These are phyloP conservation scores for Lagopus leucura DNA, from an alignment of 2,113 vertebrate genomes.

Conservation along the genomic window DNA sequence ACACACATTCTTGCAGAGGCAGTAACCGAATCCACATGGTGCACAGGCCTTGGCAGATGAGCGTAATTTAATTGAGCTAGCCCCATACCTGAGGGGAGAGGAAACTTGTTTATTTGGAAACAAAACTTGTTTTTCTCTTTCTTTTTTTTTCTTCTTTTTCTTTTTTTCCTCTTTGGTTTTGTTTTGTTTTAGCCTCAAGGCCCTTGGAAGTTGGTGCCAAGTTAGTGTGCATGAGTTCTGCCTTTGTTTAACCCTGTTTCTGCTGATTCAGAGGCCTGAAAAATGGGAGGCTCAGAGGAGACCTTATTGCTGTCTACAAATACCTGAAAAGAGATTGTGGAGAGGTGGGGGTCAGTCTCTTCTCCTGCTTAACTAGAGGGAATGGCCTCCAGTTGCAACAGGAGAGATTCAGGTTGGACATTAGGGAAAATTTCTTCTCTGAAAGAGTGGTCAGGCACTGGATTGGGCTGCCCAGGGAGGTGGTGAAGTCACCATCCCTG, in stretches of 20 bases:
- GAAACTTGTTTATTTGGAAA: constrained; percentile 74
- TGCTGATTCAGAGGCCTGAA: neutral
- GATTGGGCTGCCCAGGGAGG: too few species aligned
- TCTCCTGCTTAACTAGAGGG: too few species aligned
- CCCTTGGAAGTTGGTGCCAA: constrained; percentile 9
- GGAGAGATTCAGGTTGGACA: too few species aligned
- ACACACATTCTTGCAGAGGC: constrained; percentile 3
- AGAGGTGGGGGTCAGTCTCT: too few species aligned
- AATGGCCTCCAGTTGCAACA: too few species aligned
- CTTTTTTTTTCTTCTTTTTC: neutral
- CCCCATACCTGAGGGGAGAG: constrained; percentile 67
- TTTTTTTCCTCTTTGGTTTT: neutral
- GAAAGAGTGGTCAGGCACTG: too few species aligned
- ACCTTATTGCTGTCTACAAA: too few species aligned
- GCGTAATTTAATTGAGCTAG: neutral
- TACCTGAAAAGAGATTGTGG: too few species aligned
- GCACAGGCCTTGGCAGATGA: constrained; percentile 55
- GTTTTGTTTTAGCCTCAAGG: constrained; percentile 34
- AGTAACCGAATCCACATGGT: constrained; percentile 40
- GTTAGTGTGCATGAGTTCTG: neutral
- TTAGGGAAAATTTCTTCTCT: too few species aligned
- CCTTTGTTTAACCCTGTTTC: constrained; percentile 47
- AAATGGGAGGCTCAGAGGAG: too few species aligned
- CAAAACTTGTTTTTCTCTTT: constrained; percentile 63
- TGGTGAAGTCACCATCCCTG: too few species aligned